Base-by-base conservation (phyloP, 2,888 invertebrate species). In the Sphinx pinastri region DNA sequence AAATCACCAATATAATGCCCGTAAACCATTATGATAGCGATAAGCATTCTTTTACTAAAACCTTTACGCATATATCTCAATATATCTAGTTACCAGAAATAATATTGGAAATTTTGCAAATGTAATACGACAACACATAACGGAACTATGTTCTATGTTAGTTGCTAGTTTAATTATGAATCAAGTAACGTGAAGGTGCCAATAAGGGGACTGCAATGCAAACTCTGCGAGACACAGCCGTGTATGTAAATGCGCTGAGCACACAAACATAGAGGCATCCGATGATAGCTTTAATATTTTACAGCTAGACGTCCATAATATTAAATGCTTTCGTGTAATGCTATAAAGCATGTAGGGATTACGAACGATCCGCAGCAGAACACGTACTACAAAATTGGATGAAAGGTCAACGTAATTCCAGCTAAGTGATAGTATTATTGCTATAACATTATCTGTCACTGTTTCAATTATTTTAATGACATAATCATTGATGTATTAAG, bases 301-400 rank as follows among this genome's bases (percentile, higher is more conserved):
- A 49, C 19, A 63, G 63, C 63, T 63, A 63, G 19, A 49, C 47
- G 57, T 19, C 57, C 19, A 49, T 60, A 47, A 19, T 63, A 1
- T 63, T 63, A 47, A 25, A 19, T 60, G 16, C 11, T 45, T 38
- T 63, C 16, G 63, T 63, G 13, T 63, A 55, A 55, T 55, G 19
- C 19, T 19, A 55, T 63, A 16, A 47, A 63, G 47, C 47, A 49
- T 19, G 63, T 49, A 58, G 31, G 14, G 58, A 58, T 31, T 14
- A n/a, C 63, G 13, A 49, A 47, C 19, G 47, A 13, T 63, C 49
- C 12, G 2, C n/a, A 13, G 13, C 25, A 25, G 49, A 49, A 63
- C 63, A 63, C 63, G 63, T 49, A 49, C 63, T 49, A 13, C 49
- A 13, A 63, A 63, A 63, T 63, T 63, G 63, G 12, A 63, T 63